Percentiles rank a stretch among this genome's conserved stretches.
phyloP scores from a whole-genome alignment of 2,113 vertebrate species.

The Syrrhaptes paradoxus region DNA sequence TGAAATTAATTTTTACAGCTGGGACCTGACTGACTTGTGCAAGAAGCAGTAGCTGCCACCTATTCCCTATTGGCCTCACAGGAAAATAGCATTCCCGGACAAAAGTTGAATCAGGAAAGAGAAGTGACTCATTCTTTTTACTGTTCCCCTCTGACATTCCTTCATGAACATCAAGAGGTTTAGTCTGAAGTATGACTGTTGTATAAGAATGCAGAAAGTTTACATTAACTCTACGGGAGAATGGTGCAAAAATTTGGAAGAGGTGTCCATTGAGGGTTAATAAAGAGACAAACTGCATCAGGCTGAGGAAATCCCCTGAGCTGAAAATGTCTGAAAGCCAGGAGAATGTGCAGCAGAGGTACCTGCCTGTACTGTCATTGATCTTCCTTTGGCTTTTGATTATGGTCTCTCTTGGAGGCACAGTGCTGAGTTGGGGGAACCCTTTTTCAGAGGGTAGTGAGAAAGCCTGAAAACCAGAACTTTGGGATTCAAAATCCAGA shows the following conservation, averaged over 20 bases:
- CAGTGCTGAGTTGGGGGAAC: background rate
- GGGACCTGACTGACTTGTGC: background rate
- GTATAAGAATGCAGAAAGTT: background rate
- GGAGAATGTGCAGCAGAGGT: no score
- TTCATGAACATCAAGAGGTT: background rate
- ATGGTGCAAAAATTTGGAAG: background rate
- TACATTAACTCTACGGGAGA: background rate
- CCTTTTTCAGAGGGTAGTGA: accelerated
- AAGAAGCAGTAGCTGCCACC: background rate
- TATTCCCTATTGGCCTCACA: background rate
- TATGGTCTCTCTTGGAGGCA: background rate
- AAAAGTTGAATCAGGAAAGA: constrained; percentile 24
- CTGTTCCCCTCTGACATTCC: background rate
- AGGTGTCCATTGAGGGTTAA: background rate
- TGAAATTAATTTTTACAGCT: background rate
- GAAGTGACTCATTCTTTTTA: constrained; percentile 3
- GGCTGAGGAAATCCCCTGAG: no score
- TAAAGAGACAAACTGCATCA: no score
- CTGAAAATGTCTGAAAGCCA: no score
- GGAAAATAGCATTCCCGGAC: background rate
- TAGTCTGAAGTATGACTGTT: background rate
- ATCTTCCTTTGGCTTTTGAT: no score
- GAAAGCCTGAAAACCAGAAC: background rate
- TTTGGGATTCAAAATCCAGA: background rate
- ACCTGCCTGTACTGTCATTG: no score